These are phyloP conservation scores for Alosa sapidissima DNA, from an alignment of 2,797 vertebrate species.

Conservation along the genomic window DNA sequence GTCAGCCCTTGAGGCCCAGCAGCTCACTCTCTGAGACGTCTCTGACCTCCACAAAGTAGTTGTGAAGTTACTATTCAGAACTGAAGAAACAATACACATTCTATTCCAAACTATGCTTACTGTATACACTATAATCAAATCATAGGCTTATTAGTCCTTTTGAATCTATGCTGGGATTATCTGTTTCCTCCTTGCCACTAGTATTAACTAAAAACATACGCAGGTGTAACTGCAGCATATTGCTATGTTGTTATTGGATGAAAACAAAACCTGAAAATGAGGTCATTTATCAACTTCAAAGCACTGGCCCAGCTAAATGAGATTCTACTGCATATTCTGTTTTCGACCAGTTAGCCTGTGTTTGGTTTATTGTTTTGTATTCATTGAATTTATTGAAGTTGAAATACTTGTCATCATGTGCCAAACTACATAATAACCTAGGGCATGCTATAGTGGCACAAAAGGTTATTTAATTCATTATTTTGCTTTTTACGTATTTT, in stretches of 20 bases:
- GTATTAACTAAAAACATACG: neutral
- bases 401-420: neutral
- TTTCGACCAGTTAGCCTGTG: neutral
- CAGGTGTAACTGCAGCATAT: neutral
- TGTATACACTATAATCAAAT: too few species aligned
- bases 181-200: neutral
- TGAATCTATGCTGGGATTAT: neutral
- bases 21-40: neutral
- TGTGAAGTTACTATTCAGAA: neutral
- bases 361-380: neutral
- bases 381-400: neutral
- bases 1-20: neutral
- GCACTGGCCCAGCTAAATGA: neutral
- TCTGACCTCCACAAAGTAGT: neutral
- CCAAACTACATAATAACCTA: neutral
- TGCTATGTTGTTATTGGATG: neutral
- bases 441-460: neutral
- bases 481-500: neutral
- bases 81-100: neutral
- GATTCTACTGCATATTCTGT: conserved; percentile 9
- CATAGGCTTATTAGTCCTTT: neutral
- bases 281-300: neutral
- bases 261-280: neutral
- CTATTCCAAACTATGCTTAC: too few species aligned
- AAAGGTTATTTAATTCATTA: neutral